These are phyloP conservation scores for Gnathonemus longibarbis DNA, from an alignment of 2,113 vertebrate species.

Conservation along the genomic window DNA sequence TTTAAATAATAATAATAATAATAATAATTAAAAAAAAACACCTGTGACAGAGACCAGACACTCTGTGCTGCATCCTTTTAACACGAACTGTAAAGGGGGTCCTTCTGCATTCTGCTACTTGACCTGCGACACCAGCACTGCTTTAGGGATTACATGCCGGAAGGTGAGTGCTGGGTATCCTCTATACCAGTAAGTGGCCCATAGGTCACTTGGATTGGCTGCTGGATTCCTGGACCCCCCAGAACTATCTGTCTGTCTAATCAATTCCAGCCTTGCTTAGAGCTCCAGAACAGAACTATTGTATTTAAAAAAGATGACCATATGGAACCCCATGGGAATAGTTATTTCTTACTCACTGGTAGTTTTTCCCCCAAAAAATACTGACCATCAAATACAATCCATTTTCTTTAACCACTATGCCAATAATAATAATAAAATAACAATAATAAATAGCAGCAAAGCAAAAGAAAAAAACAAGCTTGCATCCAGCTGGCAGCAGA, in stretches of 20 bases:
- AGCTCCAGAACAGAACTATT: background rate
- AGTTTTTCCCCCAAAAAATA: background rate
- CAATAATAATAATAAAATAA: background rate
- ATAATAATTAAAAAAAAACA: background rate
- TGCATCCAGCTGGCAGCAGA: background rate
- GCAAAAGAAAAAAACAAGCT: background rate
- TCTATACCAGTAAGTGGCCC: background rate
- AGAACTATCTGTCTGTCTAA: background rate
- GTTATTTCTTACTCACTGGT: background rate
- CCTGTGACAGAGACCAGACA: background rate
- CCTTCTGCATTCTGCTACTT: background rate
- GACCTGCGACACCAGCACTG: background rate
- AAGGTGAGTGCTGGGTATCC: background rate
- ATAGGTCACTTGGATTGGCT: background rate
- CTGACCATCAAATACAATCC: background rate
- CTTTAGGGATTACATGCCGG: background rate
- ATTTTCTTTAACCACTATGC: background rate
- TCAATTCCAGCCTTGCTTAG: background rate
- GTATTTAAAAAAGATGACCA: background rate
- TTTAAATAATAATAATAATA: background rate
- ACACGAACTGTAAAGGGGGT: background rate
- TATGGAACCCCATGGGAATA: background rate
- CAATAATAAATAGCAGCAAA: background rate
- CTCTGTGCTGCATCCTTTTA: background rate
- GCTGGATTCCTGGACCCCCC: background rate